These are phyloP conservation scores for Drosophila willistoni DNA, from an alignment of 1,140 invertebrate species.

Conservation along the genomic window DNA sequence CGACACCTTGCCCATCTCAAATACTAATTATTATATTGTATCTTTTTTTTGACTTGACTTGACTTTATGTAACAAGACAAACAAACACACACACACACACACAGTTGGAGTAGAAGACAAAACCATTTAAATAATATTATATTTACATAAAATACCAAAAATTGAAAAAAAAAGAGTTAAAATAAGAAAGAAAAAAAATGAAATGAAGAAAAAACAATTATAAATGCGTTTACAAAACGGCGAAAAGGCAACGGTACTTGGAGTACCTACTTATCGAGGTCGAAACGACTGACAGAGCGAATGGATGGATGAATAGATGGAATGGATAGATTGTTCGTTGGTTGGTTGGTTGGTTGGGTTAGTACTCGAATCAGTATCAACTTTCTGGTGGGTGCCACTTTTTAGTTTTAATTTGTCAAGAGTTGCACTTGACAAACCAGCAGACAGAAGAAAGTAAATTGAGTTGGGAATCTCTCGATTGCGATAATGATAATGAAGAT, in stretches of 20 bases:
- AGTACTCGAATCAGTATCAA: conserved; percentile 12
- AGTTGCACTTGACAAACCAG: conserved; percentile 67
- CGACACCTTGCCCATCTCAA: conserved; percentile 65
- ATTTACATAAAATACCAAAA: conserved; percentile 69
- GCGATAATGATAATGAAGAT: conserved; percentile 37
- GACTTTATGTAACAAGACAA: conserved; percentile 66
- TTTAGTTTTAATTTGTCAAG: conserved; percentile 76
- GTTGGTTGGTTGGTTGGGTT: neutral
- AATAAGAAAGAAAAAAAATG: conserved; percentile 46
- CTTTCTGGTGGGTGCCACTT: conserved; percentile 70
- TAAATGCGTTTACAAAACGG: conserved; percentile 23
- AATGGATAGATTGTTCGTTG: conserved; percentile 38
- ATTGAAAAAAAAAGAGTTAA: conserved; percentile 57
- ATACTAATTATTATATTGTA: conserved; percentile 78
- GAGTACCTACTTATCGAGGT: conserved; percentile 60
- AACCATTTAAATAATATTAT: conserved; percentile 75
- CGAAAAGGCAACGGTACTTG: conserved; percentile 44
- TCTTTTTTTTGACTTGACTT: conserved; percentile 30
- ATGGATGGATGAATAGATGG: conserved; percentile 52
- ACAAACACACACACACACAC: conserved; percentile 45
- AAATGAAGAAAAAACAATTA: conserved; percentile 10
- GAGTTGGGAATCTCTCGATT: conserved; percentile 51
- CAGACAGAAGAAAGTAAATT: conserved; percentile 69
- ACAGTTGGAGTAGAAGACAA: conserved; percentile 19
- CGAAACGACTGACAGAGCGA: conserved; percentile 53